These are phyloP conservation scores for Oplegnathus fasciatus DNA, from an alignment of 2,113 vertebrate species.

Conservation along the genomic window DNA sequence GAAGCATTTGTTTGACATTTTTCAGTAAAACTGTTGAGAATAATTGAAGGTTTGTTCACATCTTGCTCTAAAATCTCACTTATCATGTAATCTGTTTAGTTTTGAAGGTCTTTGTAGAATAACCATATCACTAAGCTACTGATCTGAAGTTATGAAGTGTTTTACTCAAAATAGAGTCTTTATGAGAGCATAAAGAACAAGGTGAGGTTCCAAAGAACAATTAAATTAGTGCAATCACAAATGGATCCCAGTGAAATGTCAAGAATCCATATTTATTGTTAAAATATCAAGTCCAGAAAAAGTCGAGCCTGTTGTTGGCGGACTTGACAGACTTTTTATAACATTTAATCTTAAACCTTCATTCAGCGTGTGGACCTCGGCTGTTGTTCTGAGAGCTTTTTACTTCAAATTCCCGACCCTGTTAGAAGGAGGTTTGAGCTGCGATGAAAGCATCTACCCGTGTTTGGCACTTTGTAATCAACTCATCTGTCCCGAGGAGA, in stretches of 20 bases:
- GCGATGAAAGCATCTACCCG: neutral
- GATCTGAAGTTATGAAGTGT: neutral
- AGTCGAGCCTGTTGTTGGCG: neutral
- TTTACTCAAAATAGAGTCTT: neutral
- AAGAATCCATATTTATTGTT: neutral
- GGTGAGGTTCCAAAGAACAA: neutral
- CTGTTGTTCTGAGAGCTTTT: neutral
- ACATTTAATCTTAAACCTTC: neutral
- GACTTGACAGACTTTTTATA: neutral
- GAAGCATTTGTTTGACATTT: neutral
- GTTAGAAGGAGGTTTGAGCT: conserved; percentile 5
- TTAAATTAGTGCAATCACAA: neutral
- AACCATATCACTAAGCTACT: neutral
- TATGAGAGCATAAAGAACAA: neutral
- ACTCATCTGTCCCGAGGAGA: conserved; percentile 3
- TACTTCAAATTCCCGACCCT: neutral
- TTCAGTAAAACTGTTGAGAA: no score
- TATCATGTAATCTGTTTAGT: neutral
- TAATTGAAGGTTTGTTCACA: neutral
- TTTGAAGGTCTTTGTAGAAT: neutral
- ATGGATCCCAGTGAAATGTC: neutral
- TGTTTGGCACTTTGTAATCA: conserved; percentile 19
- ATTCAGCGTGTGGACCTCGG: neutral
- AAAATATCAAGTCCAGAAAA: neutral
- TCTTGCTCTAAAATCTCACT: neutral